phyloP scores from a whole-genome alignment of 2,797 vertebrate genomes.

The Lithobates sylvaticus region DNA sequence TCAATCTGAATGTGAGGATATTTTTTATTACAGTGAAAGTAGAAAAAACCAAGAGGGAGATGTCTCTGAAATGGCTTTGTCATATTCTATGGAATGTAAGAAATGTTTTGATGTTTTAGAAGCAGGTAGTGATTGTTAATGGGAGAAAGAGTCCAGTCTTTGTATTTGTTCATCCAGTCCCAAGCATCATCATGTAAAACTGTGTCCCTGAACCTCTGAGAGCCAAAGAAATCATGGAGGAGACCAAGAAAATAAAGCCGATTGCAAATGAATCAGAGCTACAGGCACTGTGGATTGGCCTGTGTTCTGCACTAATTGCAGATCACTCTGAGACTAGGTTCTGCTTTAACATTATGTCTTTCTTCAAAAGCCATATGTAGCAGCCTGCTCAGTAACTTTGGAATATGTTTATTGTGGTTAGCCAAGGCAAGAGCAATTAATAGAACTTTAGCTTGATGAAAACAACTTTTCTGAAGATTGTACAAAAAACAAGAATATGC shows the following conservation, averaged over 20 bases:
- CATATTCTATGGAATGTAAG: constrained; percentile 50
- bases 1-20: constrained; percentile 55
- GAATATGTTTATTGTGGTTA: background rate
- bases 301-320: background rate
- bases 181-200: constrained; percentile 59
- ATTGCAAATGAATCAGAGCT: constrained; percentile 52
- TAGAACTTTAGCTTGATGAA: background rate
- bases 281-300: constrained; percentile 29
- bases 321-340: background rate
- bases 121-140: constrained; percentile 55
- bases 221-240: constrained; percentile 35
- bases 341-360: too few species aligned
- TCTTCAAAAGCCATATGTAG: too few species aligned
- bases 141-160: constrained; percentile 55
- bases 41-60: constrained; percentile 48
- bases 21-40: constrained; percentile 41
- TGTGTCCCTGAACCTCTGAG: constrained; percentile 33
- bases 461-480: too few species aligned
- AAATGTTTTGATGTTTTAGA: constrained; percentile 58
- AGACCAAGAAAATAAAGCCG: constrained; percentile 50
- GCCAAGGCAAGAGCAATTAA: background rate
- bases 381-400: too few species aligned
- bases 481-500: too few species aligned
- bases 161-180: constrained; percentile 55
- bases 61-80: constrained; percentile 52